phyloP scores from a whole-genome alignment of 2,113 vertebrate species.

The Castor canadensis region DNA sequence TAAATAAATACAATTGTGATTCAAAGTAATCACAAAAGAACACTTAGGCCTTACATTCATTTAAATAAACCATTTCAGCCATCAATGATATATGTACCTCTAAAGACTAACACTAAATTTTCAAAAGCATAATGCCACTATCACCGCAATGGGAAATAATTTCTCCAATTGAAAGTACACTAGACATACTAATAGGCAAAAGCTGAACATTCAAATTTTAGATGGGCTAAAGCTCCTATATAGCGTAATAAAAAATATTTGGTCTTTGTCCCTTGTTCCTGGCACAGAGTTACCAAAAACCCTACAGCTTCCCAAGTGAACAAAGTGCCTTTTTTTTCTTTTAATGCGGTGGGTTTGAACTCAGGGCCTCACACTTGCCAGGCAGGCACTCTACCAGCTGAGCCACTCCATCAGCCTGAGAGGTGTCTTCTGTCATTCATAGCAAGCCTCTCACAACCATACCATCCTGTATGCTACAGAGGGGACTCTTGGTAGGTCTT shows the following conservation, averaged over 20 bases:
- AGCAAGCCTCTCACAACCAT: background rate
- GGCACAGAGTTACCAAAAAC: background rate
- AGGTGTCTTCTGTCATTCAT: background rate
- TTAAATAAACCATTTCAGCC: slow-evolving; percentile 17
- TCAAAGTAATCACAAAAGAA: background rate
- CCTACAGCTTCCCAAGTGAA: background rate
- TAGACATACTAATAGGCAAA: background rate
- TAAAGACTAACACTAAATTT: background rate
- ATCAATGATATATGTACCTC: background rate
- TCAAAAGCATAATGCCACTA: background rate
- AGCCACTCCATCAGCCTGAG: background rate
- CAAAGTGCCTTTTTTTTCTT: too few relatives aligned
- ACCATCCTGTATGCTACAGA: background rate
- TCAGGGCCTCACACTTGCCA: too few relatives aligned
- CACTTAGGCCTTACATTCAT: background rate
- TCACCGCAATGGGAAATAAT: background rate
- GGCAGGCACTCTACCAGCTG: too few relatives aligned
- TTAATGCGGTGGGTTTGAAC: too few relatives aligned
- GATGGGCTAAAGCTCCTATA: background rate
- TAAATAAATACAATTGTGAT: background rate
- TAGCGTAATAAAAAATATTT: background rate
- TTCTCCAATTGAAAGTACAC: background rate
- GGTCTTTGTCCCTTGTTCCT: background rate
- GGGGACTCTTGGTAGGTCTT: background rate
- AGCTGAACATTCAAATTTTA: background rate